Percentiles rank a stretch among this genome's conserved stretches.
Conservation (phyloP, 2,113 vertebrate genomes). For the Rhipidura dahli region DNA sequence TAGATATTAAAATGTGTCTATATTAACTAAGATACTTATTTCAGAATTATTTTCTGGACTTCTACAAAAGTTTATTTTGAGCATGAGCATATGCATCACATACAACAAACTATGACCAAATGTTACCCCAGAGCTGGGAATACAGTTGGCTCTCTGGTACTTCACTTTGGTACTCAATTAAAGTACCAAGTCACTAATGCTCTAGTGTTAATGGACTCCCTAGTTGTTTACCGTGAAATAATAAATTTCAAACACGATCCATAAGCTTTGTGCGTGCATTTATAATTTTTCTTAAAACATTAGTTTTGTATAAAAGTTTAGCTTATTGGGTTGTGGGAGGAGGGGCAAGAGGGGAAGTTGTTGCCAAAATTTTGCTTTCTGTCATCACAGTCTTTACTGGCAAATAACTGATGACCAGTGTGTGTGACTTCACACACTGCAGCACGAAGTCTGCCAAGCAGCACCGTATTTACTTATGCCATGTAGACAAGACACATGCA, state of each 20-base stretch:
- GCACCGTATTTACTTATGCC: not conserved
- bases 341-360: not conserved
- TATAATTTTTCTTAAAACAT: not conserved
- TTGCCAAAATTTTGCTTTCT: not conserved
- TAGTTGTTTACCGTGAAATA: not conserved
- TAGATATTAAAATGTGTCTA: not conserved
- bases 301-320: not conserved
- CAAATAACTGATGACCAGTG: not conserved
- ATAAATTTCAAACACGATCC: not conserved
- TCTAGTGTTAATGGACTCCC: not conserved
- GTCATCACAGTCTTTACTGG: not conserved
- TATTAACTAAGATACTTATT: not conserved
- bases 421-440: not conserved
- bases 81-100: not conserved
- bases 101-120: not conserved
- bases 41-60: not conserved
- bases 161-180: not conserved
- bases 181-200: not conserved
- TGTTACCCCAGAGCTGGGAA: not conserved
- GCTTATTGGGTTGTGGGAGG: not conserved
- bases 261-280: accelerated
- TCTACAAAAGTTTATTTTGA: not conserved
- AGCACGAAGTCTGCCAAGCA: not conserved
- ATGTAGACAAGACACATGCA: not conserved
- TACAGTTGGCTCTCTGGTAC: not conserved